These are phyloP conservation scores for Dicycla oo DNA, from an alignment of 2,888 invertebrate genomes.

Conservation along the genomic window DNA sequence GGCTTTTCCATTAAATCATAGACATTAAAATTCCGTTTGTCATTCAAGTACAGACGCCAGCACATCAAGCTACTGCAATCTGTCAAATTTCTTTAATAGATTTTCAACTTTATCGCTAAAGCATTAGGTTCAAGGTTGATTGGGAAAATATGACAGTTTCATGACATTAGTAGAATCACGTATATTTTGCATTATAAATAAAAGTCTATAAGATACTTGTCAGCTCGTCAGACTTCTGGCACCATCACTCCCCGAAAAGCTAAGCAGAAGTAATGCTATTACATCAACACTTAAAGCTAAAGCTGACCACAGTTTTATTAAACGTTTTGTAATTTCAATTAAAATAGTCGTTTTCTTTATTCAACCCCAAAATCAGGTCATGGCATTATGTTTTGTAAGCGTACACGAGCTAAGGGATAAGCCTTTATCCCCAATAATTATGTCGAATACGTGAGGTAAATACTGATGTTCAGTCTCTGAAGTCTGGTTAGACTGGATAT, in stretches of 20 bases:
- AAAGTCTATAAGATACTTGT: not conserved
- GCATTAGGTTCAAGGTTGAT: too few relatives aligned
- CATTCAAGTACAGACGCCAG: too few relatives aligned
- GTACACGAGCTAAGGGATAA: constrained; percentile 21
- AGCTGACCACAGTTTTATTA: not conserved
- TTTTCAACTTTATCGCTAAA: too few relatives aligned
- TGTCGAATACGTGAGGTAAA: constrained; percentile 16
- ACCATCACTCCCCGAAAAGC: not conserved
- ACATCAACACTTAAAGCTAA: not conserved
- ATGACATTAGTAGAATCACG: too few relatives aligned
- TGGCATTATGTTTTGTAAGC: constrained; percentile 31
- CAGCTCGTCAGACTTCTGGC: not conserved
- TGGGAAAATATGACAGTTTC: too few relatives aligned
- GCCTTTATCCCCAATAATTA: constrained; percentile 44
- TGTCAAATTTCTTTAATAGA: too few relatives aligned
- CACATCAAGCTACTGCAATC: too few relatives aligned
- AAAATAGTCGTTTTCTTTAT: constrained; percentile 14
- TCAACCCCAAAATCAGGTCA: constrained; percentile 32
- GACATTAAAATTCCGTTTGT: not conserved
- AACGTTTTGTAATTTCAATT: constrained; percentile 21
- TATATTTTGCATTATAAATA: not conserved
- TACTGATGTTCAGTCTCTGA: not conserved
- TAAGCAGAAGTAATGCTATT: not conserved
- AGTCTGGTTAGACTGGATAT: not conserved
- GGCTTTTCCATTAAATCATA: not conserved